A percentile compares a stretch with the other conserved stretches of the same genome.
These are phyloP conservation scores for Trissonchulus sp. DNA, from an alignment of 2,888 invertebrate genomes.

Conservation along the genomic window DNA sequence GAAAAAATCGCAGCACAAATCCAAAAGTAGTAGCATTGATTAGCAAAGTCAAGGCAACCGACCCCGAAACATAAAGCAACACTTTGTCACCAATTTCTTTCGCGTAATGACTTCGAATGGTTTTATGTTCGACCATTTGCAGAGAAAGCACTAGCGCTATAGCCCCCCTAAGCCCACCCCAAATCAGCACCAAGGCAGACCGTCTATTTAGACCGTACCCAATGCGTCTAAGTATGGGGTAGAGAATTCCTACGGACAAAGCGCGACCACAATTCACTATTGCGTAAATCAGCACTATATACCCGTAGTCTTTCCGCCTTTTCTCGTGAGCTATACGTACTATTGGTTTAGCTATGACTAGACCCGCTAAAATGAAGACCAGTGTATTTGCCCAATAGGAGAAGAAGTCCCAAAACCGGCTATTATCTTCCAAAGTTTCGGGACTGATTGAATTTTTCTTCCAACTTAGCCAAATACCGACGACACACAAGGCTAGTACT, in stretches of 20 bases:
- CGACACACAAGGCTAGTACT: constrained; percentile 56
- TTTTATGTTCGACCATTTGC: constrained; percentile 44
- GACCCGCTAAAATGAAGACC: constrained; percentile 62
- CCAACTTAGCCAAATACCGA: constrained; percentile 54
- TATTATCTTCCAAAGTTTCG: constrained; percentile 22
- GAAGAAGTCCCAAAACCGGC: constrained; percentile 54
- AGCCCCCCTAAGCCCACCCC: constrained; percentile 63
- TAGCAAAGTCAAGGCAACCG: constrained; percentile 13
- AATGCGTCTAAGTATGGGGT: constrained; percentile 14
- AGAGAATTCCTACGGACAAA: background rate
- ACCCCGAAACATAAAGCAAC: constrained; percentile 14
- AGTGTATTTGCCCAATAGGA: constrained; percentile 59
- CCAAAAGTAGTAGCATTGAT: constrained; percentile 25
- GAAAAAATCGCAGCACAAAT: background rate
- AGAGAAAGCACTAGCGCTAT: constrained; percentile 61
- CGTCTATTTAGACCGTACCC: constrained; percentile 57
- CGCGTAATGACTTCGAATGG: background rate
- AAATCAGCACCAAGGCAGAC: constrained; percentile 61
- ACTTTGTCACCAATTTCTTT: constrained; percentile 18
- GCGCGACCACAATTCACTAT: background rate
- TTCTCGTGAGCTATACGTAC: background rate
- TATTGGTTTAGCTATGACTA: constrained; percentile 22
- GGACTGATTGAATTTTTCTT: constrained; percentile 19
- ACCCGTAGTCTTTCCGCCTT: background rate
- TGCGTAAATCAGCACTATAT: constrained; percentile 5